Base-by-base conservation (phyloP, 2,797 vertebrate species). In the Poeciliopsis presidionis region DNA sequence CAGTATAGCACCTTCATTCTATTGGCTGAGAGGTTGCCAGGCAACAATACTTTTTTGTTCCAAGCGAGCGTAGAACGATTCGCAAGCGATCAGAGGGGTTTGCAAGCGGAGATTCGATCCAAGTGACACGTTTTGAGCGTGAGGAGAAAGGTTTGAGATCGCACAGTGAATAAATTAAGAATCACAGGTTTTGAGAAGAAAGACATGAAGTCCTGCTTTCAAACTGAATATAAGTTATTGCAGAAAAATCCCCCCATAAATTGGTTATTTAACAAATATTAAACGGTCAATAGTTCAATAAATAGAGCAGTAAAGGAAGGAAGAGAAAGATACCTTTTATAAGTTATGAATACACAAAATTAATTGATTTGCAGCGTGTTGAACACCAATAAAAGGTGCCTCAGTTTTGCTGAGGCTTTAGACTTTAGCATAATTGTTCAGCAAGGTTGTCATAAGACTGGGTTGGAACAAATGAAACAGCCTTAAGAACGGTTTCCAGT, bases 401-500 rank as follows among this genome's bases (percentile, higher is more conserved):
- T 49, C n/a, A n/a, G 59, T 33, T 78, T 75, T 81, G 51, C 51
- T 49, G 1, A 28, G 30, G 5, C 25, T 49, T 74, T 51, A 28
- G 36, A 5, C 28, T 55, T 74, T 47, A 76, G 70, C 46, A 49
- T 61, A 81, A 84, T 67, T 45, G 5, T 45, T 76, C 61, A 73
- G 59, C 51, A 77, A 25, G 18, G 30, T 76, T 49, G 72, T 77
- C 22, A 30, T 51, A 61, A 80, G 57, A 71, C 30, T 45, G 69
- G 72, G 67, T 20, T 71, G 73, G 22, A 73, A 72, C 63, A 80
- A 51, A 53, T 53, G 3, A 84, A 81, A 72, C 45, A 45, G 70
- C 41, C 39, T 61, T 70, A 57, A 45, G 30, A 39, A 39, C 13
- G 0, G 14, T 75, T 78, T 61, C 83, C 75, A 65, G 79, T 80